Evolutionary conservation across 2,113 vertebrate genomes (phyloP).

Genomic region (Oncorhynchus keta): DNA sequence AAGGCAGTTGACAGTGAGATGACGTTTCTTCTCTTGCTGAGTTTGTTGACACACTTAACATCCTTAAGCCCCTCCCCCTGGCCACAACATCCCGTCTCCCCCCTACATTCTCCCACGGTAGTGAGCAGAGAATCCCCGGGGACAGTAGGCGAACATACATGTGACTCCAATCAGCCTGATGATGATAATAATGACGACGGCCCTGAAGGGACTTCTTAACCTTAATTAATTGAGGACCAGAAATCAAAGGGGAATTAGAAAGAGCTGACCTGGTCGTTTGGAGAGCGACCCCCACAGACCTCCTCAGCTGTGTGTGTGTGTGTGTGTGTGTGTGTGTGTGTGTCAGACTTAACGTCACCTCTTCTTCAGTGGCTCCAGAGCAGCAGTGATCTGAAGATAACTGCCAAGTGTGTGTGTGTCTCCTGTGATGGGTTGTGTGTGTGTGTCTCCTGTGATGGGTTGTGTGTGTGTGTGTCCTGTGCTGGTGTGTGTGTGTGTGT

Average conservation of each 20-base stretch:
- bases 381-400: neutral
- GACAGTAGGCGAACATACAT: neutral
- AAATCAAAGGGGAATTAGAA: neutral
- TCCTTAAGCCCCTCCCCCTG: too few species aligned
- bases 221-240: neutral
- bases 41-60: too few species aligned
- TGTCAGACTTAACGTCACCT: neutral
- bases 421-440: too few species aligned
- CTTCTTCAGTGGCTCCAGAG: neutral
- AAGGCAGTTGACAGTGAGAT: too few species aligned
- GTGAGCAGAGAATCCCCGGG: too few species aligned
- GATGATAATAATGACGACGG: neutral
- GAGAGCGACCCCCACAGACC: neutral
- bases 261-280: neutral
- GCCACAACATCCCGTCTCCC: too few species aligned
- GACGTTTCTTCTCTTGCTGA: too few species aligned
- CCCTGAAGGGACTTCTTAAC: neutral
- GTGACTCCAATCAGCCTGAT: conserved; percentile 9
- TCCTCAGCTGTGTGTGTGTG: neutral
- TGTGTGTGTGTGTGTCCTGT: neutral
- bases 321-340: too few species aligned
- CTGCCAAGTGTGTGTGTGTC: neutral
- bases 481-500: too few species aligned
- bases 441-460: too few species aligned
- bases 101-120: too few species aligned